Evolutionary conservation across 2,113 vertebrate species (phyloP), one percentile per base, ranked within the genome.

Genomic region (Aphyosemion australe): DNA sequence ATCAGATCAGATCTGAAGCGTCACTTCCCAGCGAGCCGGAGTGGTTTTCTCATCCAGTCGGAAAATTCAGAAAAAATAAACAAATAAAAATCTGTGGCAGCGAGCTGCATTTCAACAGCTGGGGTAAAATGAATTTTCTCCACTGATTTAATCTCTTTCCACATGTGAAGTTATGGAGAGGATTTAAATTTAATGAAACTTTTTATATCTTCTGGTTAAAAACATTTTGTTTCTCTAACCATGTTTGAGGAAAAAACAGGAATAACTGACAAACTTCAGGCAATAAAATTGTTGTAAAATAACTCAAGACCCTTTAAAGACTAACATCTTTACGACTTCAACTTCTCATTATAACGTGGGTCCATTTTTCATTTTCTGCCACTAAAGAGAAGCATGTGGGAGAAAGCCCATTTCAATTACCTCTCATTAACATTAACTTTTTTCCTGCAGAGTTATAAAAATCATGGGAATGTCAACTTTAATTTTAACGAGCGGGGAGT

Each of bases 271-370:
- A 66, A 57, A 43, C 43, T 43, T 46, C 32, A 18, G 34, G 32
- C 56, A 20, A 70, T 79, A 70, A 72, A 69, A 61, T 15, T 61
- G 18, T 18, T 58, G 41, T 61, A 15, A 16, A 15, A 16, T 59
- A 54, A 57, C 43, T 52, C 45, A 49, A 41, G 21, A 31, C 59
- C 72, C 57, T 57, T 34, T 49, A 64, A 49, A 69, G 46, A 72
- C 61, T 6, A 37, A 55, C 49, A 41, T 12, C 78, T 71, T 73
- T 69, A 74, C 68, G 74, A 78, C 82, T 56, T 72, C 69, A 72
- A 65, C 58, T 78, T 85, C 45, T 80, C 67, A 78, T 75, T 61
- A 85, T 61, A 50, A 75, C 60, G 42, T 58, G 52, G 71, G 46
- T 51, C 45, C 70, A 50, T 64, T 74, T 78, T 73, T 57, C 11